These are phyloP conservation scores for Coptotermes formosanus DNA, from an alignment of 1,140 invertebrate species.

Conservation along the genomic window DNA sequence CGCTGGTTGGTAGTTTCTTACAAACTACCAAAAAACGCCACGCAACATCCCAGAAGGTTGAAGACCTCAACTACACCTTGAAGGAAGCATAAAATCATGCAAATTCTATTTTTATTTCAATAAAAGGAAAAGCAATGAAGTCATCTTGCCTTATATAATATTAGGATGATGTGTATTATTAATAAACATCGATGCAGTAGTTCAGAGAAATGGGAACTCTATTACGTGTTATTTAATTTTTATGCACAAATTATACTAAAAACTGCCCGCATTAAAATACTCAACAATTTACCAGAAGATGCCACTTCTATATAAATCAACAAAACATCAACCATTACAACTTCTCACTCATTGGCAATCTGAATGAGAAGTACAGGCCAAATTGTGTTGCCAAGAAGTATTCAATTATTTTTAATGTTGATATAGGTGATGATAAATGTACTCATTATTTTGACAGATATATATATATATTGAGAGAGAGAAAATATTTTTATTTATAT, in stretches of 20 bases:
- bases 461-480: too few relatives aligned
- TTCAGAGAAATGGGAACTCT: background rate
- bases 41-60: too few relatives aligned
- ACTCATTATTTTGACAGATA: background rate
- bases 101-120: background rate
- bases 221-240: conserved; percentile 7
- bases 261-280: conserved; percentile 5
- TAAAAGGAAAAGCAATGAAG: background rate
- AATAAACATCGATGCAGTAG: background rate
- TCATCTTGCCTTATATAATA: background rate
- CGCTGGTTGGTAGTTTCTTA: too few relatives aligned
- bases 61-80: too few relatives aligned
- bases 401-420: conserved; percentile 12
- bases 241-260: background rate
- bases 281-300: background rate
- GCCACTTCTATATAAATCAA: background rate
- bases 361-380: background rate
- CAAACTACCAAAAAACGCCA: too few relatives aligned
- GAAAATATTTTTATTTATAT: background rate
- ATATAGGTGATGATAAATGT: background rate
- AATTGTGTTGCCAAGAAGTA: conserved; percentile 9
- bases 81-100: too few relatives aligned
- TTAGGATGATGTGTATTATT: background rate
- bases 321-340: background rate
- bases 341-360: background rate